Evolutionary conservation across 2,797 vertebrate genomes (phyloP), one percentile per base, ranked within the genome.

Genomic region (Novumbra hubbsi): DNA sequence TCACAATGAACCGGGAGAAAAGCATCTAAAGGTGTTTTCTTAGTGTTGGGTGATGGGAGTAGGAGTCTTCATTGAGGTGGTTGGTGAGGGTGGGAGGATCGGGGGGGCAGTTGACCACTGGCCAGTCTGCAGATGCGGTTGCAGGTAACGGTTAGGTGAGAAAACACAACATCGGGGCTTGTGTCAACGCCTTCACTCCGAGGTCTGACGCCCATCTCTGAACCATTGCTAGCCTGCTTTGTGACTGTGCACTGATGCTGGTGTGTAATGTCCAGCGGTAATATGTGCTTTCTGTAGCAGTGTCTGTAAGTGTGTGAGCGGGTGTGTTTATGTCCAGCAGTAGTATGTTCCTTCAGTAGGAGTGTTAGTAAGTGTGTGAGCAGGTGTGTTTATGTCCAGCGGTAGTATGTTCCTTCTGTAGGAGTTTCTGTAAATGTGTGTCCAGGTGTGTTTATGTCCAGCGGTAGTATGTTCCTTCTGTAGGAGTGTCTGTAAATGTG

Each of bases 121-220:
- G 73, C 76, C 76, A 85, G 86, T 78, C 89, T 91, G 89, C 90
- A 91, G 90, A 91, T 93, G 92, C 88, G 87, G 87, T 92, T 92
- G 90, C 90, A 94, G 91, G 93, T 93, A 90, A 86, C 92, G 90
- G 77, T 81, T 32, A 81, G 74, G 87, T 91, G 93, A 89, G 86
- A 93, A 91, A 92, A 92, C 93, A 93, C 90, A 93, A 93, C 89
- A 89, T 75, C 90, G 85, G 78, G 89, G 90, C 88, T 88, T 93
- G 87, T 89, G 92, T 88, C 91, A 93, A 94, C 86, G 88, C 89
- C 85, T 84, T 78, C 79, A 19, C 84, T 89, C 78, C 81, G 84
- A 88, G 86, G 85, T 88, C 89, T 90, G 83, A 90, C 92, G 92
- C 90, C 88, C 88, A 88, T 86, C 82, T 79, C 87, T 86, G 81